phyloP scores from a whole-genome alignment of 2,888 invertebrate species.

The Drosophila birchii region DNA sequence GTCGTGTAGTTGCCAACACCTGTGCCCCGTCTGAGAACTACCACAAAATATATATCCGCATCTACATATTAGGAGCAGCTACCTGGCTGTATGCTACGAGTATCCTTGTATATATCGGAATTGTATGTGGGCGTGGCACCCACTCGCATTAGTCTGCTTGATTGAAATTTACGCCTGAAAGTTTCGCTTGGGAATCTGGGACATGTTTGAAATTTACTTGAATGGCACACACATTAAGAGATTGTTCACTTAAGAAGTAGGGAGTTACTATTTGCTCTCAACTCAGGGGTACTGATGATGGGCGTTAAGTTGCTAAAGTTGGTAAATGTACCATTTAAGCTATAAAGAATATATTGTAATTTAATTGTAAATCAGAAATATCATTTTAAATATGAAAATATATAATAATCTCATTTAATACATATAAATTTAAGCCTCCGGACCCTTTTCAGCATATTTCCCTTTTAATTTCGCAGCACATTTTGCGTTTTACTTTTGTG shows the following conservation, averaged over 20 bases:
- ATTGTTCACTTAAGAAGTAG: conserved; percentile 20
- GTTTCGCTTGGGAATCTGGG: conserved; percentile 29
- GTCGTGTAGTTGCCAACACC: conserved; percentile 58
- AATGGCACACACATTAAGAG: conserved; percentile 6
- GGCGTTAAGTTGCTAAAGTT: too few species aligned
- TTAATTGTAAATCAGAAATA: too few species aligned
- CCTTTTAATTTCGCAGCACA: not conserved
- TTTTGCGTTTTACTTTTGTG: conserved; percentile 8
- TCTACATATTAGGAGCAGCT: conserved; percentile 17
- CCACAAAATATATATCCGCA: conserved; percentile 25
- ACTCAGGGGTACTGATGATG: not conserved
- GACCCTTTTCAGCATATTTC: not conserved
- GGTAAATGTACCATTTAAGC: not conserved
- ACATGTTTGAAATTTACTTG: conserved; percentile 21
- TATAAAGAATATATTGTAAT: not conserved
- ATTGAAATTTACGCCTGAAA: conserved; percentile 68
- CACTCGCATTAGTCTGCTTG: conserved; percentile 53
- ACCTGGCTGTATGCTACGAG: conserved; percentile 21
- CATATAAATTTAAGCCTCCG: too few species aligned
- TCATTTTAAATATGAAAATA: too few species aligned
- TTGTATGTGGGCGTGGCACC: conserved; percentile 52
- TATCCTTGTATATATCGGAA: conserved; percentile 43
- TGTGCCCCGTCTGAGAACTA: conserved; percentile 26
- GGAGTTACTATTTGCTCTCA: conserved; percentile 5
- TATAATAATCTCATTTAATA: too few species aligned